Conservation (phyloP, 1,140 invertebrate genomes). For the Neodiprion pinetum region DNA sequence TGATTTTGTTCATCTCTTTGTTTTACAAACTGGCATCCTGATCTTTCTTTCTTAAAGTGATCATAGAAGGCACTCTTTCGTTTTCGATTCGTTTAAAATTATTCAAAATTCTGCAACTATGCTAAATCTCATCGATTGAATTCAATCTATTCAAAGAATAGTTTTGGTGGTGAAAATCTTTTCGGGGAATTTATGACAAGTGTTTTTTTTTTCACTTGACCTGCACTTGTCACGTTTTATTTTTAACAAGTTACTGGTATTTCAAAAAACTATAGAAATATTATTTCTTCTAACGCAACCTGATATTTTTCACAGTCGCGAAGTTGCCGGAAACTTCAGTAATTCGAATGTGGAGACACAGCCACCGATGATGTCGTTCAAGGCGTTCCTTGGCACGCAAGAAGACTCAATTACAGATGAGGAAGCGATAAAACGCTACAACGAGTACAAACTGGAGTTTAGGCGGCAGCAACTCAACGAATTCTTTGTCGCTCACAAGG, state of each 20-base stretch:
- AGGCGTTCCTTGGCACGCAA: conserved; percentile 94
- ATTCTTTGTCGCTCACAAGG: conserved; percentile 98
- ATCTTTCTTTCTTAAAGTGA: too few relatives aligned
- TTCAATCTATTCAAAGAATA: too few relatives aligned
- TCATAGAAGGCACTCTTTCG: too few relatives aligned
- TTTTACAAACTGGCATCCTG: too few relatives aligned
- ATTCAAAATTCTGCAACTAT: too few relatives aligned
- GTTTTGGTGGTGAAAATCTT: too few relatives aligned
- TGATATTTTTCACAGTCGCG: conserved; percentile 42
- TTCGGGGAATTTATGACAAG: too few relatives aligned
- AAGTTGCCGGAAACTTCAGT: conserved; percentile 57
- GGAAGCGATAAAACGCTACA: conserved; percentile 96
- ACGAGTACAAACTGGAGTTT: conserved; percentile 98
- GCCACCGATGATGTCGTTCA: conserved; percentile 96
- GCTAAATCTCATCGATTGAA: too few relatives aligned
- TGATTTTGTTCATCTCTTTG: too few relatives aligned
- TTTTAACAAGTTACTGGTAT: neutral
- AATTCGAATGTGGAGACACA: conserved; percentile 73
- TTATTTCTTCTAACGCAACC: neutral
- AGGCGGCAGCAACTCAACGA: conserved; percentile 96
- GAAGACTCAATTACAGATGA: conserved; percentile 98
- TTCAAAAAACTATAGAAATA: neutral
- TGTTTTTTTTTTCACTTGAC: neutral
- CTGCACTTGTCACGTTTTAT: neutral
- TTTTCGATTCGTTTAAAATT: too few relatives aligned